Evolutionary conservation across 2,113 vertebrate species (phyloP).

Genomic region (Malurus elegans): DNA sequence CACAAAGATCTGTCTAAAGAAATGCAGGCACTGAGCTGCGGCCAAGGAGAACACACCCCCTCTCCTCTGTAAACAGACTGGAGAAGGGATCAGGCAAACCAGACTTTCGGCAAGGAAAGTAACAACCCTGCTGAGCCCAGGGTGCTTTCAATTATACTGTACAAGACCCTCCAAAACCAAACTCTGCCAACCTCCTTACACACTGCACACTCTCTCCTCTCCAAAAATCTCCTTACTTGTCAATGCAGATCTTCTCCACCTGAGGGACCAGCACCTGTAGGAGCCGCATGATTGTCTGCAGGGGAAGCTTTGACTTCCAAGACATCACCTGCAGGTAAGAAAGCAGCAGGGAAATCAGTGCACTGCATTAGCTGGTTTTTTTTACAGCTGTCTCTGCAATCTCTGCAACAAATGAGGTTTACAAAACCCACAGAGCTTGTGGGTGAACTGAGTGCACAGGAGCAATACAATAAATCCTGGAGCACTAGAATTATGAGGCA

Average conservation of each 20-base stretch:
- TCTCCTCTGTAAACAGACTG: not conserved
- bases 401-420: not conserved
- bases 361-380: not conserved
- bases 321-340: conserved; percentile 80
- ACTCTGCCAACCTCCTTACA: not conserved
- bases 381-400: not conserved
- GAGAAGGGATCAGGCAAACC: not conserved
- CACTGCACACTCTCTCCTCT: not conserved
- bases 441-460: not conserved
- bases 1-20: not conserved
- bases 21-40: fast-evolving
- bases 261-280: conserved; percentile 96
- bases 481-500: not conserved
- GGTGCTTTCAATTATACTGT: not conserved
- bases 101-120: not conserved
- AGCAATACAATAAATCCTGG: not conserved
- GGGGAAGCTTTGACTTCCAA: conserved; percentile 94
- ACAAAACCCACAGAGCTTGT: not conserved
- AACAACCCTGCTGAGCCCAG: not conserved
- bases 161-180: not conserved
- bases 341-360: not conserved
- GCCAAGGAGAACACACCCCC: not conserved
- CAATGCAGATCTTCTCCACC: conserved; percentile 99
- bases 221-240: conserved; percentile 81
- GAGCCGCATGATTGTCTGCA: conserved; percentile 97